Percentiles rank a stretch among this genome's conserved stretches.
These are phyloP conservation scores for Alouatta palliata DNA, from an alignment of 2,113 vertebrate species.

Conservation along the genomic window DNA sequence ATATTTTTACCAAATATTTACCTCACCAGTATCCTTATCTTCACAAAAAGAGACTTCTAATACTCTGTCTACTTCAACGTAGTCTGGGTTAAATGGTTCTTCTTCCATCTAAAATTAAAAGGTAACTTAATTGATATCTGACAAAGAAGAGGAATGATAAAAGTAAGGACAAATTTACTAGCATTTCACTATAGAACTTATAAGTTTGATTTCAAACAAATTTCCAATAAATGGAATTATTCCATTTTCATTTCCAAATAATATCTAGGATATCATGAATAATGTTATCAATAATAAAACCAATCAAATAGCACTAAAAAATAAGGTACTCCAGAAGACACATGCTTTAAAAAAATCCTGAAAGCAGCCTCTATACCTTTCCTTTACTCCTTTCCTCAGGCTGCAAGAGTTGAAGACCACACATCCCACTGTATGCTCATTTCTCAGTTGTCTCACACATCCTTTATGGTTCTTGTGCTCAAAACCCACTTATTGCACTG, in stretches of 20 bases:
- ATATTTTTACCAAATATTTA: constrained; percentile 78
- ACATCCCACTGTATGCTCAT: neutral
- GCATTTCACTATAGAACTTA: neutral
- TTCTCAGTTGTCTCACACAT: neutral
- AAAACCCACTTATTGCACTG: neutral
- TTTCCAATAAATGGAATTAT: neutral
- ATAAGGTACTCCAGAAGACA: neutral
- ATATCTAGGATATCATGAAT: neutral
- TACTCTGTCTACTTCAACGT: constrained; percentile 97
- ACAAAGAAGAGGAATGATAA: neutral
- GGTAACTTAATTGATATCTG: constrained; percentile 37
- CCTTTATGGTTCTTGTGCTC: neutral
- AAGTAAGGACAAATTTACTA: constrained; percentile 11
- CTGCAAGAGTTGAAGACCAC: neutral
- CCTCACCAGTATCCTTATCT: constrained; percentile 98
- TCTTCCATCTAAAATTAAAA: constrained; percentile 94
- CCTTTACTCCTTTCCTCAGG: neutral
- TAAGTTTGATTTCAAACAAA: constrained; percentile 37
- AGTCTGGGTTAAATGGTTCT: constrained; percentile 98
- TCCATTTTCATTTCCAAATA: constrained; percentile 42
- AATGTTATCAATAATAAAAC: neutral
- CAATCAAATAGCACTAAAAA: neutral
- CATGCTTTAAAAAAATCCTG: neutral
- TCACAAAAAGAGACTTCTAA: constrained; percentile 98
- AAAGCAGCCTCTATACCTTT: neutral